A percentile compares a stretch with the other conserved stretches of the same genome.
Conservation (phyloP, 2,113 vertebrate species). For the Thomomys bottae region DNA sequence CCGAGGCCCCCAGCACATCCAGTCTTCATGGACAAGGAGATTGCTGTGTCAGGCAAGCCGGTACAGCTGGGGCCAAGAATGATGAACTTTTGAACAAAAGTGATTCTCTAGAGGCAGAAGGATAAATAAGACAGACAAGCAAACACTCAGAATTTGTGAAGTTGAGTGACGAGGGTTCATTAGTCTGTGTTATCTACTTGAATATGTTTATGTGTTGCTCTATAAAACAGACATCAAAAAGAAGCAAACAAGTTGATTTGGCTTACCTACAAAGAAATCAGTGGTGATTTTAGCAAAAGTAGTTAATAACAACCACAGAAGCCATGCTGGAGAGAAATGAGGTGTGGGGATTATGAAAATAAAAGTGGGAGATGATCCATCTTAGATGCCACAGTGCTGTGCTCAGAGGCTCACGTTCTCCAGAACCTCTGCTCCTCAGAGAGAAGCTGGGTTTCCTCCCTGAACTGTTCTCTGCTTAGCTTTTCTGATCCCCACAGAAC, state of each 20-base stretch:
- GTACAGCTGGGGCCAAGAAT: neutral
- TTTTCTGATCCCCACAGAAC: neutral
- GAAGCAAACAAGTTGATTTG: neutral
- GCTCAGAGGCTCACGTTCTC: fast-evolving
- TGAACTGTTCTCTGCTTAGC: no score
- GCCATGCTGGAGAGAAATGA: neutral
- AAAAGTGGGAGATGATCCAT: fast-evolving
- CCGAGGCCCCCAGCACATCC: fast-evolving
- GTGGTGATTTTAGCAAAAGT: neutral
- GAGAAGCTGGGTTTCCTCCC: neutral
- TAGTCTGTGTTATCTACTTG: neutral
- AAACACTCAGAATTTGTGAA: fast-evolving
- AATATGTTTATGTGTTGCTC: neutral
- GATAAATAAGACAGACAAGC: neutral
- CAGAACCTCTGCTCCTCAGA: neutral
- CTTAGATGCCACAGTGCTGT: fast-evolving
- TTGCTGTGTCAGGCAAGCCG: neutral
- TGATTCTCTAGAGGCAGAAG: neutral
- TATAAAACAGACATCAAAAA: neutral
- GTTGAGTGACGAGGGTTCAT: neutral
- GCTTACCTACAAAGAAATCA: neutral
- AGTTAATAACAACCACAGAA: neutral
- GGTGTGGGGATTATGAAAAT: neutral
- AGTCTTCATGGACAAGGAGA: neutral
- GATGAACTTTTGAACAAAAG: neutral